These are phyloP conservation scores for Aquatica leii DNA, from an alignment of 2,888 invertebrate species.

Conservation along the genomic window DNA sequence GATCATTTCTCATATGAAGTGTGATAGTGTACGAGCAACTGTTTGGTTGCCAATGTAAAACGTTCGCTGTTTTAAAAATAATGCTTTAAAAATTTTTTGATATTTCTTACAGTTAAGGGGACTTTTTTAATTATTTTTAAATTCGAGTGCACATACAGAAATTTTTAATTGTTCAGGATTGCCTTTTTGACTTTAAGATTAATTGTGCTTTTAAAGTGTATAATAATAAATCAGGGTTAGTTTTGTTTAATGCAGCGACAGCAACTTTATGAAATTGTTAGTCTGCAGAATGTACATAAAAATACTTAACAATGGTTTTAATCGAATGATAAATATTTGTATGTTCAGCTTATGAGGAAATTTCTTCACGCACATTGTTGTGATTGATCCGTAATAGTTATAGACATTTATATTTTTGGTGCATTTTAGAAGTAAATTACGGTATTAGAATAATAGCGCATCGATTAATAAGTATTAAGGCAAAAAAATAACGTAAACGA, in stretches of 20 bases:
- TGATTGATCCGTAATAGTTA: slow-evolving; percentile 36
- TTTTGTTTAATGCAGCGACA: slow-evolving; percentile 11
- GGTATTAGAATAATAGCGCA: slow-evolving; percentile 19
- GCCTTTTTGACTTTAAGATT: slow-evolving; percentile 27
- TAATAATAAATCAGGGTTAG: slow-evolving; percentile 21
- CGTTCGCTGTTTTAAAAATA: slow-evolving; percentile 31
- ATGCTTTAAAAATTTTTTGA: slow-evolving; percentile 34
- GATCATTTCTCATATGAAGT: slow-evolving; percentile 42
- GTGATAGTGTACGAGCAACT: slow-evolving; percentile 46
- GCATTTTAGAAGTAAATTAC: slow-evolving; percentile 31
- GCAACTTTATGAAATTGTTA: background rate
- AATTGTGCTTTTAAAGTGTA: slow-evolving; percentile 29
- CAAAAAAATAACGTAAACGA: background rate
- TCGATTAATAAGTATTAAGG: slow-evolving; percentile 10
- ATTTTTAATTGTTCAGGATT: slow-evolving; percentile 18
- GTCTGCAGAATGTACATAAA: slow-evolving; percentile 4
- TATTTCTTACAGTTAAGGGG: slow-evolving; percentile 28
- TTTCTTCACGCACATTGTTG: slow-evolving; percentile 37
- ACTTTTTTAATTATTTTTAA: slow-evolving; percentile 20
- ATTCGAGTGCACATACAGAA: slow-evolving; percentile 15
- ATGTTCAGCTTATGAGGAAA: slow-evolving; percentile 35
- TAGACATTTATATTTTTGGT: slow-evolving; percentile 30
- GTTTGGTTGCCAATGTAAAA: slow-evolving; percentile 27
- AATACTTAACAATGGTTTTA: slow-evolving; percentile 25
- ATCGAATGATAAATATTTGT: slow-evolving; percentile 32